phyloP scores from a whole-genome alignment of 2,797 vertebrate species.

The Chaenodraco wilsoni region DNA sequence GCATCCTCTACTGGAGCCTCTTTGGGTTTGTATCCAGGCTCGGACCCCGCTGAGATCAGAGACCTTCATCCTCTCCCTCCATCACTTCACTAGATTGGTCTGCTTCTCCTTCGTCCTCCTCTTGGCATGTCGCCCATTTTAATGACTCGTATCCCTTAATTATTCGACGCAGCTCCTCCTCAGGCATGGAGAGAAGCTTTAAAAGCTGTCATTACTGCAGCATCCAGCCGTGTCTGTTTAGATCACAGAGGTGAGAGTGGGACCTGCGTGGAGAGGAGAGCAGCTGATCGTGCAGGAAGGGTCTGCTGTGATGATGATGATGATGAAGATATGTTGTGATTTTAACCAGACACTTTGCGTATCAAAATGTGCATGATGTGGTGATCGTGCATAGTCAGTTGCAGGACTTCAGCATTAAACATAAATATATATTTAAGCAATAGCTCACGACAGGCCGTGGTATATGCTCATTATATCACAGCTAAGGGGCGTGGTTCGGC shows the following conservation, averaged over 20 bases:
- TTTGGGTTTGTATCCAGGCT: neutral
- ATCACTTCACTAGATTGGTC: neutral
- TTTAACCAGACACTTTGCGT: neutral
- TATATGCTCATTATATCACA: too few relatives aligned
- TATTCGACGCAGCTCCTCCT: conserved; percentile 18
- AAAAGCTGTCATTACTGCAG: conserved; percentile 30
- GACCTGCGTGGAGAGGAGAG: too few relatives aligned
- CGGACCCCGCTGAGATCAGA: neutral
- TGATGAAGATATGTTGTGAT: neutral
- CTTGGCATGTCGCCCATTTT: conserved; percentile 21
- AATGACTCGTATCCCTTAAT: conserved; percentile 27
- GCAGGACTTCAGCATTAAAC: neutral
- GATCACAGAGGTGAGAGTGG: conserved; percentile 20
- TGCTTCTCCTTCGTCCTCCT: conserved; percentile 6
- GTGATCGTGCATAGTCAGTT: neutral
- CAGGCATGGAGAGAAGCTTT: conserved; percentile 36
- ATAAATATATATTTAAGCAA: neutral
- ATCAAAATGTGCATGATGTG: neutral
- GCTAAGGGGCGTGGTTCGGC: too few relatives aligned
- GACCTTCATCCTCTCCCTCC: conserved; percentile 1
- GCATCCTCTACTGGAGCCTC: neutral
- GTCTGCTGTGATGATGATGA: neutral
- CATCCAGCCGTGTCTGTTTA: conserved; percentile 32
- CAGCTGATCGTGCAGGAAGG: too few relatives aligned
- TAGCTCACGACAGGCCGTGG: too few relatives aligned